Conservation (phyloP, 2,797 vertebrate species). For the Oreonectes daqikongensis region DNA sequence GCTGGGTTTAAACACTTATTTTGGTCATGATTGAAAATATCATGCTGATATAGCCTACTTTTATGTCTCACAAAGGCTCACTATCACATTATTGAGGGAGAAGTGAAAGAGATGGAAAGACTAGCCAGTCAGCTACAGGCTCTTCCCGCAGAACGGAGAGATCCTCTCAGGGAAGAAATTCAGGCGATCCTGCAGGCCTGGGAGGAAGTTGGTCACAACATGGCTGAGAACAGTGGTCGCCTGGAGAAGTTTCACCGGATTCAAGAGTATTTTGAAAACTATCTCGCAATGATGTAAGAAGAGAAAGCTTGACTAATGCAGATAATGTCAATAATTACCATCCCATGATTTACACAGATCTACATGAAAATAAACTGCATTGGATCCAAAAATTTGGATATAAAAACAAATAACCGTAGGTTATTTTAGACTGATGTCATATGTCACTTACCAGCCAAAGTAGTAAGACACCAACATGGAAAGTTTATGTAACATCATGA, state of each 20-base stretch:
- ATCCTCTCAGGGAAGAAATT: conserved; percentile 49
- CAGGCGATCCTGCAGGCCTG: conserved; percentile 64
- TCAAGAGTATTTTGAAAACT: conserved; percentile 71
- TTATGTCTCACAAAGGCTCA: conserved; percentile 54
- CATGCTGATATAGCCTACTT: neutral
- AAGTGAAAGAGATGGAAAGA: conserved; percentile 68
- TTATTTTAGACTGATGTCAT: neutral
- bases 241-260: conserved; percentile 66
- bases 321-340: too few species aligned
- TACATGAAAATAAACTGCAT: neutral
- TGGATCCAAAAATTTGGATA: neutral
- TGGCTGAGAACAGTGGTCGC: conserved; percentile 60
- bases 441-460: neutral
- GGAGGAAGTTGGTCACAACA: conserved; percentile 64
- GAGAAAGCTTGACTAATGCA: neutral
- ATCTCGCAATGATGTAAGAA: conserved; percentile 78
- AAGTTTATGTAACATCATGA: neutral
- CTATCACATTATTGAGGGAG: conserved; percentile 63
- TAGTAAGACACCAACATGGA: neutral
- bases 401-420: neutral
- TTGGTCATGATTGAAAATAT: neutral
- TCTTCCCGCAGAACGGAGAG: conserved; percentile 43
- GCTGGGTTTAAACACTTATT: too few species aligned
- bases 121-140: conserved; percentile 51
- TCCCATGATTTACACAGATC: neutral